Conservation (phyloP, 2,888 invertebrate species). For the Andrena bicolor region DNA sequence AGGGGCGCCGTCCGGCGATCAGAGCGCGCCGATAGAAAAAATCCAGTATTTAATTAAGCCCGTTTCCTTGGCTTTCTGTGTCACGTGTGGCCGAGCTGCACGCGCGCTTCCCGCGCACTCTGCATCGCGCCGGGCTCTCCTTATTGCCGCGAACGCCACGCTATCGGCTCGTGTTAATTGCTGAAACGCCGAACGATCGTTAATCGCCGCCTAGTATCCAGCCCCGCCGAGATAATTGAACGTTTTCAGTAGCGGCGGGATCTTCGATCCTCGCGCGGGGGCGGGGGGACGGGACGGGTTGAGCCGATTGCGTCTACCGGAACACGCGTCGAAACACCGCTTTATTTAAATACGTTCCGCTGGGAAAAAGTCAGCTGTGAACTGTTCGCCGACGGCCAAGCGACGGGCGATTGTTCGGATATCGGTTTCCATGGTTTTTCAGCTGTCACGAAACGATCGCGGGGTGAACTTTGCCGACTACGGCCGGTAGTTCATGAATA, state of each 20-base stretch:
- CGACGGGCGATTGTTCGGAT: constrained; percentile 7
- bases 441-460: background rate
- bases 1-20: constrained; percentile 60
- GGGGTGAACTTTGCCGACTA: constrained; percentile 3
- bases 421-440: background rate
- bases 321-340: constrained; percentile 14
- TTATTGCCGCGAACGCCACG: constrained; percentile 52
- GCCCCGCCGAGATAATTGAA: constrained; percentile 56
- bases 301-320: background rate
- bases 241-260: constrained; percentile 58
- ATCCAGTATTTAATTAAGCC: constrained; percentile 64
- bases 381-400: constrained; percentile 27
- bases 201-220: constrained; percentile 55
- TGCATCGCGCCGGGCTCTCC: constrained; percentile 28
- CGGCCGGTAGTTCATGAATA: too few relatives aligned
- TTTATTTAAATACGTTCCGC: constrained; percentile 27
- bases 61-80: constrained; percentile 33
- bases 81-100: constrained; percentile 3
- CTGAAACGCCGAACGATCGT: constrained; percentile 65
- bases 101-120: background rate
- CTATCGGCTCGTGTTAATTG: constrained; percentile 67
- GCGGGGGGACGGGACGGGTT: background rate
- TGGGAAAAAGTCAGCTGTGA: constrained; percentile 19
- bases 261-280: constrained; percentile 22
- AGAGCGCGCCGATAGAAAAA: constrained; percentile 55